phyloP scores from a whole-genome alignment of 1,140 invertebrate genomes.

The Drosophila funebris region DNA sequence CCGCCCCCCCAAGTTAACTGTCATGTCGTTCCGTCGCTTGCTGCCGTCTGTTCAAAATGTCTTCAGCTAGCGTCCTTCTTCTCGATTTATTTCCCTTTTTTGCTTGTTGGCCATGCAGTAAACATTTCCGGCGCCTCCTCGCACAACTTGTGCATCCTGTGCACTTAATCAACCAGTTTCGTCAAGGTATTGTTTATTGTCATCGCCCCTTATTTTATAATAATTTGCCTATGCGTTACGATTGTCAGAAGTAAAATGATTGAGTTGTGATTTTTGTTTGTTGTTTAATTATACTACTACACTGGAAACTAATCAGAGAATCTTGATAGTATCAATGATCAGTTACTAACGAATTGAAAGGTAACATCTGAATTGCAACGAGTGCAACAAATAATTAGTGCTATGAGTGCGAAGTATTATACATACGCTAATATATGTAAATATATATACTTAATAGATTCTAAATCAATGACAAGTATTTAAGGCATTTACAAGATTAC shows the following conservation, averaged over 20 bases:
- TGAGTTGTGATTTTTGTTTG: conserved; percentile 27
- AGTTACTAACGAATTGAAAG: no score
- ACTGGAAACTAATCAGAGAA: not conserved
- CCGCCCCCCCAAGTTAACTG: conserved; percentile 48
- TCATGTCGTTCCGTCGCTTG: conserved; percentile 40
- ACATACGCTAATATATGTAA: no score
- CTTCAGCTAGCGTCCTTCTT: conserved; percentile 35
- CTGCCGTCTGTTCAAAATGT: conserved; percentile 31
- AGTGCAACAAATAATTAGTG: no score
- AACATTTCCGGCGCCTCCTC: conserved; percentile 58
- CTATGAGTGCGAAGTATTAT: no score
- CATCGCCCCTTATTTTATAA: conserved; percentile 32
- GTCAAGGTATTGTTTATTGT: conserved; percentile 42
- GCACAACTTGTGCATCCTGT: conserved; percentile 37
- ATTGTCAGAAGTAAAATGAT: conserved; percentile 45
- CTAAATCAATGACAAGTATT: no score
- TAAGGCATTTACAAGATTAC: no score
- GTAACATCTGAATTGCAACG: not conserved
- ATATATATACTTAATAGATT: no score
- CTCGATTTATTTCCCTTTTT: conserved; percentile 15
- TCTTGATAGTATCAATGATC: not conserved
- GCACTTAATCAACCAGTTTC: conserved; percentile 55
- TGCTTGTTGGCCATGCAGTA: conserved; percentile 27
- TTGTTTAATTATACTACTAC: no score
- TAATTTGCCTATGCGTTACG: conserved; percentile 43